These are phyloP conservation scores for Melinaea menophilus DNA, from an alignment of 2,888 invertebrate genomes.

Conservation along the genomic window DNA sequence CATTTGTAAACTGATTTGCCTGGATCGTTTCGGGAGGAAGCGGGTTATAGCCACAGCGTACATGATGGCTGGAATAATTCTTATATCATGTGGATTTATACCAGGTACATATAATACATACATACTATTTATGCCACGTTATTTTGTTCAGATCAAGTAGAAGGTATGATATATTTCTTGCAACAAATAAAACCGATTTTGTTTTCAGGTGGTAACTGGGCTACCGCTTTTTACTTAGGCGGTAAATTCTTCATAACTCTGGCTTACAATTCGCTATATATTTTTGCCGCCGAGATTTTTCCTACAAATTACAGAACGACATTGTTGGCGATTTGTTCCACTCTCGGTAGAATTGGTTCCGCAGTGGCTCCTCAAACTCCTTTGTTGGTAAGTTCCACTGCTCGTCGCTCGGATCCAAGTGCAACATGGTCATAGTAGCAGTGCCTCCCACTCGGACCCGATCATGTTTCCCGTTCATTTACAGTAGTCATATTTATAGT, in stretches of 20 bases:
- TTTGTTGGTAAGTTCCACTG: conserved; percentile 72
- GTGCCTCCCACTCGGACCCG: too few species aligned
- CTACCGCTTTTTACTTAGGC: conserved; percentile 77
- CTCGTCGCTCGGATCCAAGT: background rate
- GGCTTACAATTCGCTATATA: conserved; percentile 82
- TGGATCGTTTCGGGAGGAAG: conserved; percentile 82
- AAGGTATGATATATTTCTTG: background rate
- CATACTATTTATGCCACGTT: background rate
- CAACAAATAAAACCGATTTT: background rate
- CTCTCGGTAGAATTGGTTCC: conserved; percentile 82
- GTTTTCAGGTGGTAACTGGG: conserved; percentile 69
- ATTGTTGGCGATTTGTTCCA: conserved; percentile 81
- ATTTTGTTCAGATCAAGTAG: background rate
- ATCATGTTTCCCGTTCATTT: too few species aligned
- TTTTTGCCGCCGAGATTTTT: conserved; percentile 83
- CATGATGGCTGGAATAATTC: conserved; percentile 80
- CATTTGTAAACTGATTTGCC: conserved; percentile 79
- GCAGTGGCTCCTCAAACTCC: conserved; percentile 83
- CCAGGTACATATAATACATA: conserved; percentile 64
- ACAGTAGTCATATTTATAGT: too few species aligned
- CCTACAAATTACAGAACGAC: conserved; percentile 82
- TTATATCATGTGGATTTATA: conserved; percentile 80
- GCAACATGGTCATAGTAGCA: too few species aligned
- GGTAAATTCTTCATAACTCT: conserved; percentile 84
- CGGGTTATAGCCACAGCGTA: conserved; percentile 80